phyloP scores from a whole-genome alignment of 1,140 invertebrate species.

The Dufourea novaeangliae region DNA sequence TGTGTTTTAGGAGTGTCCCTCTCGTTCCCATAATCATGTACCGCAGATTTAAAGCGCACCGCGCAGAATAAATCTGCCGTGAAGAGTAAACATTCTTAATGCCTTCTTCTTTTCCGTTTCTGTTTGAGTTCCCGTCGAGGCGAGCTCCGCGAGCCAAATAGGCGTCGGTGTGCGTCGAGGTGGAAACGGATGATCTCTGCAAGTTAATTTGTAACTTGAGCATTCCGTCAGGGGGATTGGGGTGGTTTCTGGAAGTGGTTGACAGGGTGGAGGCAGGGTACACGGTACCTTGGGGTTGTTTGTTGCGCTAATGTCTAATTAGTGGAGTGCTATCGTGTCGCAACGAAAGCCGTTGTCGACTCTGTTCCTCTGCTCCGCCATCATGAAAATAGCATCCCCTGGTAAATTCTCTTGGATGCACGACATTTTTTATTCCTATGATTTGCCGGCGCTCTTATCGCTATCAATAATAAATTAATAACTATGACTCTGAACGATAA shows the following conservation, averaged over 20 bases:
- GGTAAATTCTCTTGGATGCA: neutral
- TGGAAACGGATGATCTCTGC: slow-evolving; percentile 78
- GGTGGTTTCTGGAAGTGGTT: slow-evolving; percentile 61
- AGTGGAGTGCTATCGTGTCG: slow-evolving; percentile 77
- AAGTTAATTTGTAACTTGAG: slow-evolving; percentile 81
- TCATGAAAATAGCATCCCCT: slow-evolving; percentile 45
- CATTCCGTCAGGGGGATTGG: slow-evolving; percentile 69
- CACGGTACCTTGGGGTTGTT: slow-evolving; percentile 75
- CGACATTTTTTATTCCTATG: neutral
- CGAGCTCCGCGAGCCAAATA: slow-evolving; percentile 36
- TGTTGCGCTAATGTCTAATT: slow-evolving; percentile 80
- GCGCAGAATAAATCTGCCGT: neutral
- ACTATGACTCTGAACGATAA: neutral
- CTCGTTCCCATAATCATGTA: neutral
- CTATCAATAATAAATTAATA: neutral
- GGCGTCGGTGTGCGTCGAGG: slow-evolving; percentile 63
- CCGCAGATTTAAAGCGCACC: slow-evolving; percentile 18
- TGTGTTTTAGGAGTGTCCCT: no score
- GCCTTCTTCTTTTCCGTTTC: slow-evolving; percentile 41
- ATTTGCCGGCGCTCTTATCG: neutral
- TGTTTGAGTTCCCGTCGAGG: slow-evolving; percentile 62
- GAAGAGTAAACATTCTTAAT: neutral
- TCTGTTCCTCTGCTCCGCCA: slow-evolving; percentile 41
- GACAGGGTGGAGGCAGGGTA: slow-evolving; percentile 53
- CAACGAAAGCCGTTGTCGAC: slow-evolving; percentile 69